A percentile compares a stretch with the other conserved stretches of the same genome.
Evolutionary conservation across 1,140 invertebrate species (phyloP).

Genomic region (Augochlora pura): DNA sequence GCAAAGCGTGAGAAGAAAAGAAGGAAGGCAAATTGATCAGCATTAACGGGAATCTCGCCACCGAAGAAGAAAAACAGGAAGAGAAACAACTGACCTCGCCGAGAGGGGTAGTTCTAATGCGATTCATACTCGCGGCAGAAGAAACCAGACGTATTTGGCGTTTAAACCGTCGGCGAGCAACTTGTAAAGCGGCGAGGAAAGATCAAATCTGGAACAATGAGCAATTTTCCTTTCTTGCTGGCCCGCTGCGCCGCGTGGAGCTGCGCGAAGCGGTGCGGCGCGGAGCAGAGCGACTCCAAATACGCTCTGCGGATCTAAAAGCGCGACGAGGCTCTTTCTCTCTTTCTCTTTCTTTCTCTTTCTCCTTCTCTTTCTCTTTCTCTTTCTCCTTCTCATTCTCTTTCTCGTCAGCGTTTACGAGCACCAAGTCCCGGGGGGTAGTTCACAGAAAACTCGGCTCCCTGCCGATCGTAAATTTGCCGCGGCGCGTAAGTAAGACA

Average conservation of each 20-base stretch:
- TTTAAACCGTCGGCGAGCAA: not conserved
- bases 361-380: too few relatives aligned
- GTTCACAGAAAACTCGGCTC: constrained; percentile 24
- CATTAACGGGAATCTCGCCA: not conserved
- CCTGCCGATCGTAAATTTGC: constrained; percentile 21
- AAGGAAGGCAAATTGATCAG: not conserved
- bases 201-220: constrained; percentile 41
- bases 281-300: constrained; percentile 6
- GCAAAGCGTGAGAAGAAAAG: not conserved
- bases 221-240: constrained; percentile 33
- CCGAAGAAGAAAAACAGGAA: not conserved
- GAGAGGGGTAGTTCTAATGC: not conserved
- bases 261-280: too few relatives aligned
- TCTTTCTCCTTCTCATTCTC: not conserved
- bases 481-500: constrained; percentile 47
- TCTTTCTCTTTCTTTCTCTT: too few relatives aligned
- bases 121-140: not conserved
- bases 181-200: not conserved
- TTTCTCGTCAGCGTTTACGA: constrained; percentile 35
- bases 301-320: constrained; percentile 10
- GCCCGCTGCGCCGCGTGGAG: too few relatives aligned
- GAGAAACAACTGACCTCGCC: not conserved
- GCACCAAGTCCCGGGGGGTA: constrained; percentile 13
- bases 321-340: not conserved
- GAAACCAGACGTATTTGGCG: constrained; percentile 6